These are phyloP conservation scores for Tursiops truncatus DNA, from an alignment of 2,113 vertebrate species.

Conservation along the genomic window DNA sequence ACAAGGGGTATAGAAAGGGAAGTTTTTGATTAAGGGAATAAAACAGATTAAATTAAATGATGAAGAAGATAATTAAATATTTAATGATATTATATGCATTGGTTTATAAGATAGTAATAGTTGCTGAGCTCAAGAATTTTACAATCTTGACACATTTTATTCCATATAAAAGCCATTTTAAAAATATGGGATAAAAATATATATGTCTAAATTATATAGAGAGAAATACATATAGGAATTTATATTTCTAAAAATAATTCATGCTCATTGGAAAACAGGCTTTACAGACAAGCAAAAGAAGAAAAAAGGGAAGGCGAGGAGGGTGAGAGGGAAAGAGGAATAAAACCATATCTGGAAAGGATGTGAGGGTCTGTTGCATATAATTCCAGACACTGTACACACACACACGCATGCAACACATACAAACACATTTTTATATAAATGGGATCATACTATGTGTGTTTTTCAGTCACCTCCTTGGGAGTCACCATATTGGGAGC, in stretches of 20 bases:
- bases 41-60: not conserved
- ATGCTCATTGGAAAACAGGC: not conserved
- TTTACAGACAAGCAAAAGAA: not conserved
- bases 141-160: not conserved
- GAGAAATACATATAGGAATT: not conserved
- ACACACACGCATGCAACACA: not conserved
- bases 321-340: not conserved
- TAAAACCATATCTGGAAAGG: not conserved
- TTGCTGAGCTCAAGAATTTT: not conserved
- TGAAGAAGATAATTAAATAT: not conserved
- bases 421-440: not conserved
- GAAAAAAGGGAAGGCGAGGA: not conserved
- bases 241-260: conserved; percentile 40
- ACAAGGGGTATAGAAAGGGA: not conserved
- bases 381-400: not conserved
- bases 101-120: not conserved
- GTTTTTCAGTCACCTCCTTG: not conserved
- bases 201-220: not conserved
- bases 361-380: not conserved
- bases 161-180: not conserved
- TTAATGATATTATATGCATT: not conserved
- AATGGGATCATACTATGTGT: not conserved
- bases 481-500: not conserved
- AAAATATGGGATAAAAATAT: conserved; percentile 1
- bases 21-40: not conserved